Base-by-base conservation (phyloP, 64 coral and sea anemone species). In the Porites lutea region DNA sequence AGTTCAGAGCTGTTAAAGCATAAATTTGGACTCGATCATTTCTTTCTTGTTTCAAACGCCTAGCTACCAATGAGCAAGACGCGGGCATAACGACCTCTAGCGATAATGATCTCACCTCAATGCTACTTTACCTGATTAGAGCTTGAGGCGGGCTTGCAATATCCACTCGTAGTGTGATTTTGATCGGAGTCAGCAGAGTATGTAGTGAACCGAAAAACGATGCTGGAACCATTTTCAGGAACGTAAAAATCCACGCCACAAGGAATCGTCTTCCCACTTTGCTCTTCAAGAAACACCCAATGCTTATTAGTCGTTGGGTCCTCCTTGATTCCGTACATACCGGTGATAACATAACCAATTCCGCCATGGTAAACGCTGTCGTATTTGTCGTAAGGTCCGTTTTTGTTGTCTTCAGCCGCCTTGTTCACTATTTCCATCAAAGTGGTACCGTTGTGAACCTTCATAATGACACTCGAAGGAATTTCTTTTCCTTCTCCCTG, bases 161-260 rank as follows among this genome's bases (percentile, higher is more conserved):
- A 84, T 12, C 81, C 81, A 20, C 54, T 57, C 12, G 8, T 50
- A 0, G 16, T 47, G 2, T 6, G 9, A 9, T 48, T 10, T 12
- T 57, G 47, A 47, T 23, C 10, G 27, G 27, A 37, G 27, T 37
- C 27, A 37, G 27, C 27, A 57, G 62, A 68, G 63, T 15, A 22
- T 0, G 62, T 5, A 4, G 81, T 68, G 9, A 65, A 27, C 16
- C 62, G 45, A 47, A 84, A 84, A 20, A 84, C 3, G 11, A n/a
- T 84, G 8, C 46, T 84, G 6, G 81, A 84, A 18, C 19, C 12
- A 47, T 68, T 23, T 0, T 3, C 8, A 49, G 81, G 81, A 1
- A 84, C 81, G 12, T 84, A 84, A 19, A 10, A 23, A 47, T 10
- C 52, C 10, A 66, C 62, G 16, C 81, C 81, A 51, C 81, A 84